Conservation (phyloP, 2,797 vertebrate genomes). For the Crenuchus spilurus region DNA sequence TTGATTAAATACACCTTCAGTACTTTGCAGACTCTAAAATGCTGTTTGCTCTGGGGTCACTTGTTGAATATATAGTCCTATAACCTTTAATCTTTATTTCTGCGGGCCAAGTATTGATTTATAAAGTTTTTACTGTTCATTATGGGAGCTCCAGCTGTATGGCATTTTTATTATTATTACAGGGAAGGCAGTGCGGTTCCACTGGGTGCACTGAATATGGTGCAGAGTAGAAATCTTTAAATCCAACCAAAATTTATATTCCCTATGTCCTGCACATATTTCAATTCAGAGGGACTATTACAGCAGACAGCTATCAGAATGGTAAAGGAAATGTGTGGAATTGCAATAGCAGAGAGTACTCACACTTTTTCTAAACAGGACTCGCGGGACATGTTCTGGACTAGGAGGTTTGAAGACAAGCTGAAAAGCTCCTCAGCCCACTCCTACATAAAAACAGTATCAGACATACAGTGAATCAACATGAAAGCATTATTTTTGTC, state of each 20-base stretch:
- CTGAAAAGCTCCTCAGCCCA: conserved; percentile 96
- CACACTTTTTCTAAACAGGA: conserved; percentile 96
- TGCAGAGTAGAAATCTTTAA: neutral
- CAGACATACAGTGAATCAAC: conserved; percentile 28
- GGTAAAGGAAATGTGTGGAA: neutral
- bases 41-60: conserved; percentile 2
- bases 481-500: too few relatives aligned
- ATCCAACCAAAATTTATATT: neutral
- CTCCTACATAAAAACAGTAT: conserved; percentile 82
- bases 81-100: conserved; percentile 4
- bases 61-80: conserved; percentile 1
- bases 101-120: conserved; percentile 11
- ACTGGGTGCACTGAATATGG: conserved; percentile 4
- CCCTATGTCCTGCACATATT: neutral
- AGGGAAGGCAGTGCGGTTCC: neutral
- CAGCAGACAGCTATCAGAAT: neutral
- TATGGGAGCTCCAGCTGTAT: neutral
- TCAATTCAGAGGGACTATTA: neutral
- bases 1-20: conserved; percentile 12
- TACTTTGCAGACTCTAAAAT: neutral
- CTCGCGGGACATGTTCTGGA: conserved; percentile 96
- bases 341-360: conserved; percentile 60
- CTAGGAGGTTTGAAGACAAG: conserved; percentile 92
- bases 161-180: conserved; percentile 19
- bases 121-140: conserved; percentile 10